Percentiles rank a stretch among this genome's conserved stretches.
These are phyloP conservation scores for Australoheros facetus DNA, from an alignment of 2,797 vertebrate species.

Conservation along the genomic window DNA sequence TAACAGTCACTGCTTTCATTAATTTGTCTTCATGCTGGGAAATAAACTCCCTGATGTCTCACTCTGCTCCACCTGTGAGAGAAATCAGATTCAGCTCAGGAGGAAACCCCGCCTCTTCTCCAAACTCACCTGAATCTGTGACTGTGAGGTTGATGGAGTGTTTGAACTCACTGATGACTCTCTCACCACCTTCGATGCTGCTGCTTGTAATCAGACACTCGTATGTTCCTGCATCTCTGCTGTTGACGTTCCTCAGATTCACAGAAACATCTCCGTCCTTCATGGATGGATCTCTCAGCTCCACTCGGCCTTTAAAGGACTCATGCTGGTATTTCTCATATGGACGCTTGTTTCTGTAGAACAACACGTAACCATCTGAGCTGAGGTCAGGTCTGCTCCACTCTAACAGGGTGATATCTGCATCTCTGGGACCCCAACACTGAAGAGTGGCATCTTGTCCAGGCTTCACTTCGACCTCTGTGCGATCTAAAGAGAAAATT, in stretches of 20 bases:
- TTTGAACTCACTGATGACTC: background rate
- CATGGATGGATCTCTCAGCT: background rate
- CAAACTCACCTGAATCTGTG: rapidly evolving
- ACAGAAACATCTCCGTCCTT: background rate
- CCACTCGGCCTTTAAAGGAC: background rate
- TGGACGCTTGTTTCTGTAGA: background rate
- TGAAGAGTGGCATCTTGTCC: background rate
- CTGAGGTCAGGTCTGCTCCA: background rate
- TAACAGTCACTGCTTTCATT: background rate
- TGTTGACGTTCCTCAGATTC: no score
- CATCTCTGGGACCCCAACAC: background rate
- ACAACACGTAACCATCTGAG: background rate
- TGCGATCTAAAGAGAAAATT: background rate
- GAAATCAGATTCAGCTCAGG: background rate
- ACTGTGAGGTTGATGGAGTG: background rate
- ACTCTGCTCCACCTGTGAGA: background rate
- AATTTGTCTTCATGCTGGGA: background rate
- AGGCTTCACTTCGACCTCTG: background rate
- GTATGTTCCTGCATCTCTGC: background rate
- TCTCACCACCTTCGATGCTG: background rate
- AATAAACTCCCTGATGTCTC: background rate
- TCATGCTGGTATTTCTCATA: rapidly evolving
- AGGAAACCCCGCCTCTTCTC: background rate
- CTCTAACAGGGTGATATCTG: background rate
- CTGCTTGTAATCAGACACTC: background rate